Conservation (phyloP, 2,888 invertebrate species). For the Coenonympha arcania region DNA sequence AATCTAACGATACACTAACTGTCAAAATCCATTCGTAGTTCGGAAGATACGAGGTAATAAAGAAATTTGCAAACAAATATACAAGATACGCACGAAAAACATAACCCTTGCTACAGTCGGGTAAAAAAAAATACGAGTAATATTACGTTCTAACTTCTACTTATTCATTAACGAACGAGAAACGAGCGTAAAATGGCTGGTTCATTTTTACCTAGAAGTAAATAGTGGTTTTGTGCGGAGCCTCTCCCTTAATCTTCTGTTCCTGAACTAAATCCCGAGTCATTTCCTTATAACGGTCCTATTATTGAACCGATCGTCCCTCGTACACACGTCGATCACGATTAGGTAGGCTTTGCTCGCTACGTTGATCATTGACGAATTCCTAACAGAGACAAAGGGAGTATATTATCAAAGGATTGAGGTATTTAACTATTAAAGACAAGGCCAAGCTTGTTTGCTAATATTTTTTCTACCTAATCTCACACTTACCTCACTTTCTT, state of each 20-base stretch:
- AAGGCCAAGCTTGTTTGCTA: too few relatives aligned
- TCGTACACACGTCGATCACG: conserved; percentile 22
- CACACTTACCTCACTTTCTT: too few relatives aligned
- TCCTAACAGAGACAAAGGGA: conserved; percentile 2
- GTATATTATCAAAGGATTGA: neutral
- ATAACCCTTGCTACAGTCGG: too few relatives aligned
- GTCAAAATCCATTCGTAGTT: too few relatives aligned
- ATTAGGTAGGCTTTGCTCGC: conserved; percentile 14
- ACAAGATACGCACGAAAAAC: too few relatives aligned
- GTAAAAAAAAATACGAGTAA: too few relatives aligned
- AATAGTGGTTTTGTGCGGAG: conserved; percentile 13
- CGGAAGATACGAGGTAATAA: too few relatives aligned
- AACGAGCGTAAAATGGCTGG: neutral
- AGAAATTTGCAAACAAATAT: too few relatives aligned
- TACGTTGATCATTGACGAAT: conserved; percentile 10
- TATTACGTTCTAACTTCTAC: too few relatives aligned
- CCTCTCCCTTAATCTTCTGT: conserved; percentile 22
- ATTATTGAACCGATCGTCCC: conserved; percentile 20
- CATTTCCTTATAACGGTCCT: conserved; percentile 24
- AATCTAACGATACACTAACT: too few relatives aligned
- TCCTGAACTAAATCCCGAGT: conserved; percentile 24
- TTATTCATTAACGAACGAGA: too few relatives aligned
- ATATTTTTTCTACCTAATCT: too few relatives aligned
- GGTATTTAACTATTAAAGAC: neutral
- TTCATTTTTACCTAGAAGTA: conserved; percentile 15